Evolutionary conservation across 1,140 invertebrate species (phyloP).

Genomic region (Drosophila biarmipes): DNA sequence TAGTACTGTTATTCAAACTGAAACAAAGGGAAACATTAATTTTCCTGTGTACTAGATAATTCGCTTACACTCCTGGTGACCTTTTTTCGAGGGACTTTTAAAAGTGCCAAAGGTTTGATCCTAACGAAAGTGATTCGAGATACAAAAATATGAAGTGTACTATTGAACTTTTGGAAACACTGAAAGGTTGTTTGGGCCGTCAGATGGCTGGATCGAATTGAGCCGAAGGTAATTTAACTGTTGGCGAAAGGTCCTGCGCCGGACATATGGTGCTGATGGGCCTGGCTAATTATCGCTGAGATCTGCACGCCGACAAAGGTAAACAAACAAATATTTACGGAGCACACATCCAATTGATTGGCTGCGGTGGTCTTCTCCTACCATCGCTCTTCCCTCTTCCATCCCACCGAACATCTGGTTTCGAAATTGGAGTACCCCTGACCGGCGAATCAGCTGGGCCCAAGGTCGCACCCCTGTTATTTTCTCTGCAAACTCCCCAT

Average conservation of each 20-base stretch:
- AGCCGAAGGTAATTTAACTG: conserved; percentile 2
- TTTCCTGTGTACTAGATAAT: no score
- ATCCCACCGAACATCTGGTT: conserved; percentile 11
- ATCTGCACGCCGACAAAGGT: conserved; percentile 38
- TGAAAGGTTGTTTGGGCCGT: neutral
- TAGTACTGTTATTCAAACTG: no score
- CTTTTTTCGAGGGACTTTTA: no score
- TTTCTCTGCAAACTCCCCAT: neutral
- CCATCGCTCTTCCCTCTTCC: neutral
- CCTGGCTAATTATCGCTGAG: conserved; percentile 8
- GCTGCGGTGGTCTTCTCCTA: conserved; percentile 8
- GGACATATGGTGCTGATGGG: conserved; percentile 31
- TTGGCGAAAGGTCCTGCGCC: neutral
- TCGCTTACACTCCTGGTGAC: no score
- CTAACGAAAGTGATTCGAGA: no score
- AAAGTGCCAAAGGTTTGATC: no score
- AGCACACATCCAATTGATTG: conserved; percentile 11
- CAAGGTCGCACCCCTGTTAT: conserved; percentile 7
- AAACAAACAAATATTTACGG: conserved; percentile 37
- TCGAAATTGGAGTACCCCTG: conserved; percentile 3
- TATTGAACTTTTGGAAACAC: neutral
- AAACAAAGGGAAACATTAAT: no score
- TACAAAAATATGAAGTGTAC: no score
- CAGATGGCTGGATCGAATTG: conserved; percentile 2
- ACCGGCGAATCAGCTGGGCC: conserved; percentile 3